These are phyloP conservation scores for Tethea ocularis DNA, from an alignment of 2,888 invertebrate species.

Conservation along the genomic window DNA sequence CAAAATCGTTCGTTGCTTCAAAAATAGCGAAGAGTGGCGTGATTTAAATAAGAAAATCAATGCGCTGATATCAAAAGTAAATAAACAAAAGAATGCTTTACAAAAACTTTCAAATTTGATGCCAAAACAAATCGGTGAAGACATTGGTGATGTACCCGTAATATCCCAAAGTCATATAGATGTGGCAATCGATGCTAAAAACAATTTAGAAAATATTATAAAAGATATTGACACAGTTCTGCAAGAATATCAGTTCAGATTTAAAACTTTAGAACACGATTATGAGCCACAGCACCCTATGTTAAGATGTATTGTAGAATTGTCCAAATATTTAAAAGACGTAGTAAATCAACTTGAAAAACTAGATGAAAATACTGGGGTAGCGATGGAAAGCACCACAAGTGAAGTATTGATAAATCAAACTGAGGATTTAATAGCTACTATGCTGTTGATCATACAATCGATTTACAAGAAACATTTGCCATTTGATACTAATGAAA, in stretches of 20 bases:
- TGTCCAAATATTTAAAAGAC: slow-evolving; percentile 53
- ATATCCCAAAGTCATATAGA: slow-evolving; percentile 69
- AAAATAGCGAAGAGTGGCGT: slow-evolving; percentile 70
- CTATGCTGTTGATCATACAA: slow-evolving; percentile 59
- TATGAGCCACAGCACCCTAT: slow-evolving; percentile 59
- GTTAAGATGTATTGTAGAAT: slow-evolving; percentile 54
- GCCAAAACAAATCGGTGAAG: slow-evolving; percentile 58
- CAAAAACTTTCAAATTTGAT: slow-evolving; percentile 54
- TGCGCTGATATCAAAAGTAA: slow-evolving; percentile 52
- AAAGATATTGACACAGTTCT: slow-evolving; percentile 53
- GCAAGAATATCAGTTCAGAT: slow-evolving; percentile 56
- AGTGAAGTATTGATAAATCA: slow-evolving; percentile 42
- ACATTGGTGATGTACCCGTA: slow-evolving; percentile 33
- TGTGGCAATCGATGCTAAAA: slow-evolving; percentile 53
- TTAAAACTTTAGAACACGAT: slow-evolving; percentile 45
- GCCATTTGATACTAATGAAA: slow-evolving; percentile 47
- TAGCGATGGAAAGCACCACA: slow-evolving; percentile 46
- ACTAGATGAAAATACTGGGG: slow-evolving; percentile 46
- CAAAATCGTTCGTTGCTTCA: slow-evolving; percentile 64
- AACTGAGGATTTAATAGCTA: slow-evolving; percentile 69
- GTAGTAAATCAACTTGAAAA: slow-evolving; percentile 46
- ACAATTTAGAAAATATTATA: slow-evolving; percentile 52
- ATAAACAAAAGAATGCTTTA: slow-evolving; percentile 66
- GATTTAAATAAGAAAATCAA: slow-evolving; percentile 60
- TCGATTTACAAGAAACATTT: slow-evolving; percentile 75